These are phyloP conservation scores for Myzus persicae DNA, from an alignment of 1,140 invertebrate species.

Conservation along the genomic window DNA sequence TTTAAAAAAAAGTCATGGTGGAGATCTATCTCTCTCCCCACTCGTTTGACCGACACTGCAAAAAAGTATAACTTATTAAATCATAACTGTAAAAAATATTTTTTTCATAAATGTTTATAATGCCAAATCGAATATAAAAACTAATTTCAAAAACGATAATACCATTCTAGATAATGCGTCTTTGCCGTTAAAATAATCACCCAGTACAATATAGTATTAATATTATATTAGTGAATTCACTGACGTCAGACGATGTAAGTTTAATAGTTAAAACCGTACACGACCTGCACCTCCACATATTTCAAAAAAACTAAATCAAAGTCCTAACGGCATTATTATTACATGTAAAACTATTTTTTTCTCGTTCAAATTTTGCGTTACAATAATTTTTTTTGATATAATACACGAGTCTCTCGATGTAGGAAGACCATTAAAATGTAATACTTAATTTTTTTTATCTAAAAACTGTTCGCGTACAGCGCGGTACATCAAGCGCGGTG, in stretches of 20 bases:
- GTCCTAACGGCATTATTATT: not conserved
- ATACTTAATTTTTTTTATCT: too few relatives aligned
- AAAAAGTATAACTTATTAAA: too few relatives aligned
- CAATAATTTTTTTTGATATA: not conserved
- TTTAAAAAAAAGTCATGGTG: too few relatives aligned
- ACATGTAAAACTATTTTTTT: not conserved
- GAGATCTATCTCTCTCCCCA: too few relatives aligned
- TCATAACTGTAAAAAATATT: too few relatives aligned
- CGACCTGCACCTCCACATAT: not conserved
- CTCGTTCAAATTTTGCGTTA: not conserved
- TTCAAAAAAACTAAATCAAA: not conserved
- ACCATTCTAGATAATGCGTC: not conserved
- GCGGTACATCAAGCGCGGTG: too few relatives aligned
- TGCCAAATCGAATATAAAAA: not conserved
- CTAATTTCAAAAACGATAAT: not conserved
- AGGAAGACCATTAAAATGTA: too few relatives aligned
- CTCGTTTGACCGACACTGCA: too few relatives aligned
- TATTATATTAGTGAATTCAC: not conserved
- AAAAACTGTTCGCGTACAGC: too few relatives aligned
- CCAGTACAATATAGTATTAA: not conserved
- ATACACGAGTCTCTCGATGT: too few relatives aligned
- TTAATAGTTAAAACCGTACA: not conserved
- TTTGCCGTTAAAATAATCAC: not conserved
- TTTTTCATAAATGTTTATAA: too few relatives aligned
- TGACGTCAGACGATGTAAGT: not conserved